These are phyloP conservation scores for Sitta europaea DNA, from an alignment of 2,113 vertebrate genomes.

Conservation along the genomic window DNA sequence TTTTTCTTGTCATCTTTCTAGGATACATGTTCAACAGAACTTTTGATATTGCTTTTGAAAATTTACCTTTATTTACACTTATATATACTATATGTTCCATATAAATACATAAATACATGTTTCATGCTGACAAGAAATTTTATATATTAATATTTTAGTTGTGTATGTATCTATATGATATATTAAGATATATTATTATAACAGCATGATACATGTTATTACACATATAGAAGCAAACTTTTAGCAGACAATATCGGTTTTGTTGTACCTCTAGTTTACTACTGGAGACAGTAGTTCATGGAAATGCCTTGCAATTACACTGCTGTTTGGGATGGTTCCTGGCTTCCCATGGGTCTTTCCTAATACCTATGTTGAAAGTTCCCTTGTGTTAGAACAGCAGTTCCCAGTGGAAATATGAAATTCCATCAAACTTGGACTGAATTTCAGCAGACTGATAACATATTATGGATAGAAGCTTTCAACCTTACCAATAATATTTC, in stretches of 20 bases:
- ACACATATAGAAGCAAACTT: not conserved
- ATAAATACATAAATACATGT: not conserved
- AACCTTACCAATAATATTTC: not conserved
- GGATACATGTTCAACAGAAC: not conserved
- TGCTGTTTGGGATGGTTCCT: not conserved
- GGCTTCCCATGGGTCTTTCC: not conserved
- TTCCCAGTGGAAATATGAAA: too few species aligned
- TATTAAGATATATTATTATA: not conserved
- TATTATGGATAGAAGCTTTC: not conserved
- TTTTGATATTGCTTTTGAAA: not conserved
- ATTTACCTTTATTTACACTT: not conserved
- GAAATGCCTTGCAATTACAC: not conserved
- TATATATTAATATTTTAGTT: not conserved
- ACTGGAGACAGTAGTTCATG: not conserved
- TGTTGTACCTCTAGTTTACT: not conserved
- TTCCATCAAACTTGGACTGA: not conserved
- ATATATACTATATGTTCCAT: not conserved
- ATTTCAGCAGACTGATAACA: not conserved
- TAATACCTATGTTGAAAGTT: fast-evolving
- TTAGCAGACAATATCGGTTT: not conserved
- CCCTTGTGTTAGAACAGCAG: not conserved
- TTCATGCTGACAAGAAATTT: not conserved
- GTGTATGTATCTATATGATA: not conserved
- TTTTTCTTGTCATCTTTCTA: not conserved
- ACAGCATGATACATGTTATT: not conserved